Percentiles rank a stretch among this genome's conserved stretches.
These are phyloP conservation scores for Xiphophorus birchmanni DNA, from an alignment of 2,797 vertebrate genomes.

Conservation along the genomic window DNA sequence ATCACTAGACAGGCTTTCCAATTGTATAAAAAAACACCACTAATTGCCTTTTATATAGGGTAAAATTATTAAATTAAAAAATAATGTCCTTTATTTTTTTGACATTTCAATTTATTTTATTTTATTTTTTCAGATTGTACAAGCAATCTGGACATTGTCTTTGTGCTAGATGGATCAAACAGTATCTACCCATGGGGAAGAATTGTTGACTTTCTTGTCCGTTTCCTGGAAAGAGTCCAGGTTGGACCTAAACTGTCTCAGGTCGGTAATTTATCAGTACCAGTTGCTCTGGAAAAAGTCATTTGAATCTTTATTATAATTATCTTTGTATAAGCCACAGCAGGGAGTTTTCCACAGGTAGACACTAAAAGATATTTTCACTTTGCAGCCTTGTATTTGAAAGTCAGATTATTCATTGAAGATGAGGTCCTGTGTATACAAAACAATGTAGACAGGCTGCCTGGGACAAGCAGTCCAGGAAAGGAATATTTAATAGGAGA, in stretches of 20 bases:
- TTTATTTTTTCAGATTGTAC: slow-evolving; percentile 85
- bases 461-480: slow-evolving; percentile 29
- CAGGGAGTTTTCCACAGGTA: slow-evolving; percentile 71
- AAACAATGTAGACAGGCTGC: slow-evolving; percentile 13
- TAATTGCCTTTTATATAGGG: background rate
- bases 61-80: background rate
- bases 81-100: background rate
- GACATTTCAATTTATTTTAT: background rate
- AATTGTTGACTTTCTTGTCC: slow-evolving; percentile 86
- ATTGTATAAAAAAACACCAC: background rate
- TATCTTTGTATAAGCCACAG: slow-evolving; percentile 51
- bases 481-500: slow-evolving; percentile 8
- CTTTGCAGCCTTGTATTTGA: slow-evolving; percentile 43
- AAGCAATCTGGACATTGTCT: slow-evolving; percentile 90
- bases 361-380: slow-evolving; percentile 72
- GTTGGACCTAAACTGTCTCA: slow-evolving; percentile 90
- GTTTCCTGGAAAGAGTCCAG: slow-evolving; percentile 86
- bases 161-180: slow-evolving; percentile 96
- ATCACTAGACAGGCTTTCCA: background rate
- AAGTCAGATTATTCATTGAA: slow-evolving; percentile 76
- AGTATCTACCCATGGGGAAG: slow-evolving; percentile 95
- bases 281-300: slow-evolving; percentile 26
- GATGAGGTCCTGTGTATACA: slow-evolving; percentile 45
- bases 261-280: slow-evolving; percentile 73
- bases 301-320: slow-evolving; percentile 64